phyloP scores from a whole-genome alignment of 2,888 invertebrate species.

The Clanis bilineata region DNA sequence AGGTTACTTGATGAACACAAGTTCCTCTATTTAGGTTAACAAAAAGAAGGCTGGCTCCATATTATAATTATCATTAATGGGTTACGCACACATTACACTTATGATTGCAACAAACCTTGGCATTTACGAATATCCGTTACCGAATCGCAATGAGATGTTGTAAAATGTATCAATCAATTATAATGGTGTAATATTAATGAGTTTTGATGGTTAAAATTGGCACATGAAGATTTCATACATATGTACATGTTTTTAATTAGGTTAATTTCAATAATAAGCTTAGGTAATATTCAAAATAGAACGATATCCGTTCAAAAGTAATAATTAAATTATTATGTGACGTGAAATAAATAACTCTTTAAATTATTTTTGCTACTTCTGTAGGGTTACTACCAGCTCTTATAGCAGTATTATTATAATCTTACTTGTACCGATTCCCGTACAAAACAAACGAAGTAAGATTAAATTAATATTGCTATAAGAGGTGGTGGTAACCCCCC shows the following conservation, averaged over 20 bases:
- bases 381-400: too few relatives aligned
- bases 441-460: too few relatives aligned
- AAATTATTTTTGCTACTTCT: too few relatives aligned
- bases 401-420: too few relatives aligned
- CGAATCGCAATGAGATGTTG: conserved; percentile 40
- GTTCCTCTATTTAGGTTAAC: background rate
- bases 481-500: too few relatives aligned
- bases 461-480: too few relatives aligned
- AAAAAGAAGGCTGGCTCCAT: conserved; percentile 9
- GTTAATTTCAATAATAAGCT: too few relatives aligned
- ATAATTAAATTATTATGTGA: too few relatives aligned
- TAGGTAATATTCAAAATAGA: too few relatives aligned
- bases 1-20: background rate
- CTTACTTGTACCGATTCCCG: too few relatives aligned
- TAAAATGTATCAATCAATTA: conserved; percentile 52
- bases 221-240: background rate
- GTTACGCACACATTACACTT: conserved; percentile 25
- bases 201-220: background rate
- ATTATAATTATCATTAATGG: conserved; percentile 24
- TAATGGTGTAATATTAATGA: conserved; percentile 17
- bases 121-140: conserved; percentile 56
- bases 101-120: conserved; percentile 55
- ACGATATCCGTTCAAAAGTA: too few relatives aligned
- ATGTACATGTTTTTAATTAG: background rate
- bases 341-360: too few relatives aligned